Conservation (phyloP, 2,888 invertebrate species). For the Meghimatium bilineatum region DNA sequence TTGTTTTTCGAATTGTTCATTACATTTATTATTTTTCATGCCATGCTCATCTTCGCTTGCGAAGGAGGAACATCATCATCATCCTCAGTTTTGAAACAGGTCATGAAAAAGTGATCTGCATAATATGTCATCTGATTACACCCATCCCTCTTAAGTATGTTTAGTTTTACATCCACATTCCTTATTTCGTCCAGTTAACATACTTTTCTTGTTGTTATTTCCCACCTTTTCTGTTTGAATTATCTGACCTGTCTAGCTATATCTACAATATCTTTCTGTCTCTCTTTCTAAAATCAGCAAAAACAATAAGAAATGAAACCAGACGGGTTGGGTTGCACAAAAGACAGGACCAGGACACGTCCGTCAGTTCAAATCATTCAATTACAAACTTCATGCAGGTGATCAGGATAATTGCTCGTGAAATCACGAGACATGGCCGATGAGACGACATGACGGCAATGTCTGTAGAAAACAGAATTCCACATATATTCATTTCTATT, state of each 20-base stretch:
- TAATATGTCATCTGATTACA: too few species aligned
- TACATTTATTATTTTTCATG: too few species aligned
- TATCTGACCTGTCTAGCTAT: not conserved
- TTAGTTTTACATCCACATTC: too few species aligned
- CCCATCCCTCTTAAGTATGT: too few species aligned
- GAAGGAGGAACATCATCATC: too few species aligned
- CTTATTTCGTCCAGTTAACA: not conserved
- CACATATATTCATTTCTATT: not conserved
- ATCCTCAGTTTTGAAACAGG: too few species aligned
- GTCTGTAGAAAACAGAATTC: not conserved
- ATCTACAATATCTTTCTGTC: not conserved
- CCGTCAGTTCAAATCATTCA: not conserved
- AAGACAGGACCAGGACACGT: not conserved
- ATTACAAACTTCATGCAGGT: conserved; percentile 2
- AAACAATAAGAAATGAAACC: not conserved
- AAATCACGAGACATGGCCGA: conserved; percentile 10
- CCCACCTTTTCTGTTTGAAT: not conserved
- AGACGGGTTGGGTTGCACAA: not conserved
- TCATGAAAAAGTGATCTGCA: too few species aligned
- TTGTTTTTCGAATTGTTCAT: too few species aligned
- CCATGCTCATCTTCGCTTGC: too few species aligned
- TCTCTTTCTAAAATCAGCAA: not conserved
- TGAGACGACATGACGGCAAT: not conserved
- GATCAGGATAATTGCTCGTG: not conserved
- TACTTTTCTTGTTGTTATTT: not conserved